Base-by-base conservation (phyloP, 2,888 invertebrate genomes). In the Stenurella melanura region DNA sequence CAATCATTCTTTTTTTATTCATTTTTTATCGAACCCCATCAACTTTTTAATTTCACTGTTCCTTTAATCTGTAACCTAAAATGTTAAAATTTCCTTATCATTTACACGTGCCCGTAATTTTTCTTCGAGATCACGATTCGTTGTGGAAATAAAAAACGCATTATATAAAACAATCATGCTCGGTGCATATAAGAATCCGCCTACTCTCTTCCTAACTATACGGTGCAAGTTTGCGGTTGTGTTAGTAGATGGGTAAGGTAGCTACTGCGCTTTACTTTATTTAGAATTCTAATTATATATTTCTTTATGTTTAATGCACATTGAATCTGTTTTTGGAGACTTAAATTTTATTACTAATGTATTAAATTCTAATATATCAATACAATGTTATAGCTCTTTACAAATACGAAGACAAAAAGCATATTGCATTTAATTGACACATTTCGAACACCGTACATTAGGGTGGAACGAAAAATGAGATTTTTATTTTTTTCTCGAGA, bases 151-250 rank as follows among this genome's bases (percentile, higher is more conserved):
- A 10, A 64, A 42, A 17, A 42, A 63, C 42, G 30, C 9, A 21
- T 18, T 12, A 19, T 42, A 42, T 42, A 64, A 17, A 64, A 19
- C 42, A 64, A 11, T 64, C 15, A 64, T 50, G 21, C 42, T 5
- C 19, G 42, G 18, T 64, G 42, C 18, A 64, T 64, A 64, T 64
- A 64, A 64, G 42, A 50, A 17, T 42, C 38, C 64, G 21, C 64
- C 64, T 64, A 64, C 42, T 42, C 11, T 15, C 18, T 19, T 18
- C 19, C 17, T 17, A 42, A 11, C 50, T 42, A 64, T 42, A 42
- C 18, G 4, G 64, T 64, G 9, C 42, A 64, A 17, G 64, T 19
- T 18, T 42, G 64, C 42, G 42, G 42, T 42, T 50, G 63, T 64
- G 63, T 18, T 64, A 38, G 12, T 64, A 64, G 10, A n/a, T 64